Evolutionary conservation across 2,113 vertebrate genomes (phyloP), one percentile per base, ranked within the genome.

Genomic region (Clarias macrocephalus): DNA sequence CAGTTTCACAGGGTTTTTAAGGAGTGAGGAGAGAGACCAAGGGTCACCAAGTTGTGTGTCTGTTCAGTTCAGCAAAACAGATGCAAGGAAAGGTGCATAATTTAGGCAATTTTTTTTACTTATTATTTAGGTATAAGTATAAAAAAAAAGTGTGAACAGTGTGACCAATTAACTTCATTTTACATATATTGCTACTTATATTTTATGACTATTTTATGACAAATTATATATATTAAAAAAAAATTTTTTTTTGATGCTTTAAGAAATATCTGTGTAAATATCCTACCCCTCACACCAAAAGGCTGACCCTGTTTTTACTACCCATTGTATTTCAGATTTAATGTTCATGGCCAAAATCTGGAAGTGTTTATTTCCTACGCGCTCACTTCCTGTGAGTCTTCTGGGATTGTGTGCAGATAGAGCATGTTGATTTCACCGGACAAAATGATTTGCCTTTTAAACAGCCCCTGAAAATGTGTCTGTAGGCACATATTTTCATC

Each of bases 321-420:
- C 83, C 25, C 18, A 65, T 77, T 63, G 57, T 65, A 30, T 85
- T 76, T 12, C 18, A 63, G 19, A 25, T 59, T 75, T n/a, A 48
- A 30, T 13, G 25, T 12, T 33, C 13, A 5, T 52, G 56, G 30
- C 57, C 77, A 56, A 85, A 54, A 11, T 62, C 23, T 42, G 63
- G 83, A 28, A 18, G 37, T 63, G 73, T 85, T 77, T 79, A 65
- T 59, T 85, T 72, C 82, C 62, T 65, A 30, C 42, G 21, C 2
- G 15, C 56, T 11, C 23, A 23, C 68, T 37, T 37, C 56, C 70
- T 63, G 37, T 28, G 56, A 63, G 37, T n/a, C 57, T 77, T 48
- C 7, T 13, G 7, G 3, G 76, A 79, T 7, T 42, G 19, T 70
- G 28, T 37, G 30, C 18, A 37, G 3, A 42, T 33, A 72, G 2